Conservation (phyloP, 2,113 vertebrate genomes). For the Enhydra lutris region DNA sequence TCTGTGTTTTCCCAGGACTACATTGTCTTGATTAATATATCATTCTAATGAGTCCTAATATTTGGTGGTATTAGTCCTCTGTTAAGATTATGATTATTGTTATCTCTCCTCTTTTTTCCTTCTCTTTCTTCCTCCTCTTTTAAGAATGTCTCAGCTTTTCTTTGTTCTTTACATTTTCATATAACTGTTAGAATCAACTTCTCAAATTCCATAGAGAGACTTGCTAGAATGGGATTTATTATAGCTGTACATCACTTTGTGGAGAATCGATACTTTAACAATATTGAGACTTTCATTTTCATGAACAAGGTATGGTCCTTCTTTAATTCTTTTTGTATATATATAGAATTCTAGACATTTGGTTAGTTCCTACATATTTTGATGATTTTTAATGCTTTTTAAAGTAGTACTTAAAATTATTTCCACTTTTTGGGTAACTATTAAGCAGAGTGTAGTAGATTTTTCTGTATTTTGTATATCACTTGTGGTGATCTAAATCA, state of each 20-base stretch:
- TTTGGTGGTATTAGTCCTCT: neutral
- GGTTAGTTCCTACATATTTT: neutral
- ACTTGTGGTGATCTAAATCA: neutral
- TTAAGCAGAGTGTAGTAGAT: neutral
- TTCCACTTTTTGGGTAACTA: neutral
- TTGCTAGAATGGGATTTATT: neutral
- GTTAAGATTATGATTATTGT: neutral
- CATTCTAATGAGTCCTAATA: neutral
- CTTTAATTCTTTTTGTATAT: neutral
- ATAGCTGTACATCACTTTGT: neutral
- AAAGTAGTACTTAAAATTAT: neutral
- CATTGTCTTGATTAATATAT: neutral
- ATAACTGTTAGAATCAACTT: neutral
- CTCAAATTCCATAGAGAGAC: neutral
- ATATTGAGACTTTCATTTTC: neutral
- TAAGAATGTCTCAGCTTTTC: neutral
- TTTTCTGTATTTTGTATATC: neutral
- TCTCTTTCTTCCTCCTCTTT: neutral
- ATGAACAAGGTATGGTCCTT: neutral
- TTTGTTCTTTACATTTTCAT: neutral
- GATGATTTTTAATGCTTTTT: neutral
- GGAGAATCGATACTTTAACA: neutral
- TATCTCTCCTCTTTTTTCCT: neutral
- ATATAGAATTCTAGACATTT: neutral
- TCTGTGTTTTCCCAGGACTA: neutral